Percentiles rank a stretch among this genome's conserved stretches.
Conservation (phyloP, 2,113 vertebrate genomes). For the Ptilonorhynchus violaceus region DNA sequence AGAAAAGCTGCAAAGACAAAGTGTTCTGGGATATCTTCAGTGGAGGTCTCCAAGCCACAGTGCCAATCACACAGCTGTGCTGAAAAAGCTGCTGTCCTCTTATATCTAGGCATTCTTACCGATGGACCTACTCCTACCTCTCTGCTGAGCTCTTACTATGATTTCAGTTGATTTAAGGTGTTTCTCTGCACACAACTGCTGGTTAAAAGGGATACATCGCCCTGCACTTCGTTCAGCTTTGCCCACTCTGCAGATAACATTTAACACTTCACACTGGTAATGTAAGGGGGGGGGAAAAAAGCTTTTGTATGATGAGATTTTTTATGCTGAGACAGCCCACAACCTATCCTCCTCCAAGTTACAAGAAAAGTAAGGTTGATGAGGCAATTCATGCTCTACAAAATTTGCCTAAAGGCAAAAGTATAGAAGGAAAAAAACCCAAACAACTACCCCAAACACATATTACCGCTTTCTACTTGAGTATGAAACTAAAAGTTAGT, state of each 20-base stretch:
- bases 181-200: background rate
- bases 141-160: background rate
- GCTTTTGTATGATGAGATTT: too few species aligned
- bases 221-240: background rate
- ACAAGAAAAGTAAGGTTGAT: background rate
- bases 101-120: background rate
- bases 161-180: accelerated
- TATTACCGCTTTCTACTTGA: background rate
- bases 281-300: background rate
- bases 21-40: background rate
- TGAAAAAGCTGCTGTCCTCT: background rate
- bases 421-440: background rate
- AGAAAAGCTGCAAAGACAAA: background rate
- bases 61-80: background rate
- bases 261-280: background rate
- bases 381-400: background rate
- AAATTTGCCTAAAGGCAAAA: background rate
- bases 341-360: background rate
- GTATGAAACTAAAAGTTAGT: background rate
- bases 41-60: background rate
- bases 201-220: background rate
- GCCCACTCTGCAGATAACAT: background rate
- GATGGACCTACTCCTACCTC: background rate
- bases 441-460: background rate
- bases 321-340: background rate